Conservation (phyloP, 2,113 vertebrate genomes). For the Callithrix jacchus region DNA sequence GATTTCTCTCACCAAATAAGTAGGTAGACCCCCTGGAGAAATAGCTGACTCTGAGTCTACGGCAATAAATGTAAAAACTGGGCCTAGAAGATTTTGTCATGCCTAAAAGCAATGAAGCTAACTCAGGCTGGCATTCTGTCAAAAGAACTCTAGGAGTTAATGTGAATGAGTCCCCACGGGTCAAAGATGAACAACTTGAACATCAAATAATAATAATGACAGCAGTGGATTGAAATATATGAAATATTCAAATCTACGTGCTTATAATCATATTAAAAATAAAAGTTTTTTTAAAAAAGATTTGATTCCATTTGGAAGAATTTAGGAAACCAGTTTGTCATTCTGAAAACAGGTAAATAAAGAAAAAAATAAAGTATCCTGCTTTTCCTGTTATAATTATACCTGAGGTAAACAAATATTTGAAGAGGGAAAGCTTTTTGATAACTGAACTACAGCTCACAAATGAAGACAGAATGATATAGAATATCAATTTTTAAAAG, state of each 20-base stretch:
- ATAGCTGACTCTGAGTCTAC: neutral
- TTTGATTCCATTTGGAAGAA: slow-evolving; percentile 3
- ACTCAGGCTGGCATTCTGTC: neutral
- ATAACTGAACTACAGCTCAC: neutral
- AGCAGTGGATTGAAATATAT: slow-evolving; percentile 9
- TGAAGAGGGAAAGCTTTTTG: neutral
- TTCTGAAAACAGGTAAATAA: slow-evolving; percentile 26
- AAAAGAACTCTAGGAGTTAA: slow-evolving; percentile 2
- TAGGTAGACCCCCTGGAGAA: neutral
- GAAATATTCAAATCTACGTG: neutral
- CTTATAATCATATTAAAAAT: neutral
- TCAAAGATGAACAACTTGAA: neutral
- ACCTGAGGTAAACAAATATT: neutral
- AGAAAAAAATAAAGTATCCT: neutral
- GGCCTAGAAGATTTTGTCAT: slow-evolving; percentile 1
- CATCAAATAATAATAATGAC: slow-evolving; percentile 18
- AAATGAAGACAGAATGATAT: slow-evolving; percentile 44
- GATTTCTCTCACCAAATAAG: neutral
- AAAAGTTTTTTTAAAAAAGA: neutral
- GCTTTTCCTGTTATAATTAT: slow-evolving; percentile 17
- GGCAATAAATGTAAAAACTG: neutral
- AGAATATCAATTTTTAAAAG: slow-evolving; percentile 15
- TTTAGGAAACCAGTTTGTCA: neutral
- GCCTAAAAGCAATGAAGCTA: neutral
- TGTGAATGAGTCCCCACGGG: neutral